These are phyloP conservation scores for Vespertilio murinus DNA, from an alignment of 2,797 vertebrate species.

Conservation along the genomic window DNA sequence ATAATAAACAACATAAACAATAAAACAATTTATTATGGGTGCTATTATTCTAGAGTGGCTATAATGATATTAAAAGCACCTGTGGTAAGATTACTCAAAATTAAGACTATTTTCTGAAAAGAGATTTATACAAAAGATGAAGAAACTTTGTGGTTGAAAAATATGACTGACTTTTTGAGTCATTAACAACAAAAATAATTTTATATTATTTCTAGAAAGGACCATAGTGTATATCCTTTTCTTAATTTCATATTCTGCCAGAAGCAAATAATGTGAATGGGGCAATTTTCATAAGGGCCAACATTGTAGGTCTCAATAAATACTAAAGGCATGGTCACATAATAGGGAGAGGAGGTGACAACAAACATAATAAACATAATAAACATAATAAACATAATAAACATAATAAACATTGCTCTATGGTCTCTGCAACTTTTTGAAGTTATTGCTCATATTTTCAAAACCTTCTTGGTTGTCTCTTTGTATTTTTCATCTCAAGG, in stretches of 20 bases:
- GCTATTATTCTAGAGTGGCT: neutral
- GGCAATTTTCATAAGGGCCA: neutral
- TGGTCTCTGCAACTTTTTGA: constrained; percentile 17
- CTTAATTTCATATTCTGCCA: constrained; percentile 7
- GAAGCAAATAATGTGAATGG: constrained; percentile 19
- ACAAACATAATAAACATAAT: constrained; percentile 42
- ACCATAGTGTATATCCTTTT: neutral
- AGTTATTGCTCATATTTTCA: constrained; percentile 61
- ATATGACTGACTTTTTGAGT: constrained; percentile 17
- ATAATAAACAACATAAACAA: constrained; percentile 54
- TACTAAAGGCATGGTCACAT: neutral
- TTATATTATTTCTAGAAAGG: constrained; percentile 14
- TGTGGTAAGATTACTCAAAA: constrained; percentile 43
- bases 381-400: constrained; percentile 40
- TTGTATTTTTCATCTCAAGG: constrained; percentile 58
- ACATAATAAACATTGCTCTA: constrained; percentile 36
- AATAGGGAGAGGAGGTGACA: neutral
- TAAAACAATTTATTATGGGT: neutral
- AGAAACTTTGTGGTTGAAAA: constrained; percentile 35
- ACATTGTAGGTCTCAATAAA: neutral
- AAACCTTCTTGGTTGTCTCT: constrained; percentile 53
- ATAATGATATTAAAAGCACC: neutral
- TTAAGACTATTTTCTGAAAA: neutral
- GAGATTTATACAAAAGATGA: constrained; percentile 18
- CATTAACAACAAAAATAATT: constrained; percentile 16